A percentile compares a stretch with the other conserved stretches of the same genome.
Evolutionary conservation across 2,797 vertebrate genomes (phyloP).

Genomic region (Gymnopithys bicolor): DNA sequence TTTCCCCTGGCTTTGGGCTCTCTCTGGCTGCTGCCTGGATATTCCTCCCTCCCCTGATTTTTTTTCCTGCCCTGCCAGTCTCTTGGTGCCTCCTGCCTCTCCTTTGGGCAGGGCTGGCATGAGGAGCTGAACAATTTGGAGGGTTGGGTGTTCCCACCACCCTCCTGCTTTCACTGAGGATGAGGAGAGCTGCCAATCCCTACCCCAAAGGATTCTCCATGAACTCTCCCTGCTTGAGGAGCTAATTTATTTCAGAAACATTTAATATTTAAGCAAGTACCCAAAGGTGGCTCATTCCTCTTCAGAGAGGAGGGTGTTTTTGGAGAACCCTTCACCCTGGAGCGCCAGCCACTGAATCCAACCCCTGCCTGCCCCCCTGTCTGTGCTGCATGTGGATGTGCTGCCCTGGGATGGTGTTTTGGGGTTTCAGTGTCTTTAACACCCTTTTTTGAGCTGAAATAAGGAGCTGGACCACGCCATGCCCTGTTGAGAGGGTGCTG

Average conservation of each 20-base stretch:
- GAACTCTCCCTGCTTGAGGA: not conserved
- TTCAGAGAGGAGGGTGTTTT: not conserved
- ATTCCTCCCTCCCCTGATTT: not conserved
- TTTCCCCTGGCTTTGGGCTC: slow-evolving; percentile 16
- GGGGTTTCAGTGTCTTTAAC: not conserved
- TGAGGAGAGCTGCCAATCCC: not conserved
- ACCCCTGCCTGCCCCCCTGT: not conserved
- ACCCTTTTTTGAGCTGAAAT: not conserved
- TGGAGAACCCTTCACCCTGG: not conserved
- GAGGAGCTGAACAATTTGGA: accelerated
- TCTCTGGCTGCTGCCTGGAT: slow-evolving; percentile 30
- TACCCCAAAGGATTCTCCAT: not conserved
- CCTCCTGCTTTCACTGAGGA: not conserved
- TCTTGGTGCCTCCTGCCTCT: not conserved
- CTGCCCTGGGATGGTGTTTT: not conserved
- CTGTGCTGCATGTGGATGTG: slow-evolving; percentile 10
- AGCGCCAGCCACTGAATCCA: not conserved
- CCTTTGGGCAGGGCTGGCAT: not conserved
- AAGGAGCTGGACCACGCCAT: not conserved
- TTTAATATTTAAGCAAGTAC: not conserved
- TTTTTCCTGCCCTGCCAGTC: not conserved
- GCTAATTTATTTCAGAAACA: accelerated
- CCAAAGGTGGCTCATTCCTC: accelerated
- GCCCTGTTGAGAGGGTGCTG: not conserved
- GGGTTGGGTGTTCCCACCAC: not conserved